These are phyloP conservation scores for Cantharis rufa DNA, from an alignment of 2,888 invertebrate genomes.

Conservation along the genomic window DNA sequence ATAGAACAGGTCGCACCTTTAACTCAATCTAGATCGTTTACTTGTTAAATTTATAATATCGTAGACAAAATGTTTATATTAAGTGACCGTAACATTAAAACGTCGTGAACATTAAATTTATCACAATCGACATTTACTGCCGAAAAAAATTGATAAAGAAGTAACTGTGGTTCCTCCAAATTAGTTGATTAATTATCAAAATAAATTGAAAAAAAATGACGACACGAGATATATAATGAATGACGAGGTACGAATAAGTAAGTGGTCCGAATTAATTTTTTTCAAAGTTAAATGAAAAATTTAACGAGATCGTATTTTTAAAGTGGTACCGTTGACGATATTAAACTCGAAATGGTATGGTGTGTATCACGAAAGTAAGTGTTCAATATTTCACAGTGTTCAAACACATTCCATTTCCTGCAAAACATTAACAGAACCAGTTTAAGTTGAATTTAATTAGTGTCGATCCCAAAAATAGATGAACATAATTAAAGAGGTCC, in stretches of 20 bases:
- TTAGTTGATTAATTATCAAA: background rate
- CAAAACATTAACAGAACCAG: slow-evolving; percentile 25
- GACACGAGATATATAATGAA: background rate
- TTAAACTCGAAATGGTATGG: slow-evolving; percentile 24
- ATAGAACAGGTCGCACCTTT: slow-evolving; percentile 17
- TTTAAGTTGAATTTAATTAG: slow-evolving; percentile 31
- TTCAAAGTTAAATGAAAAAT: background rate
- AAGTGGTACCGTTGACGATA: slow-evolving; percentile 11
- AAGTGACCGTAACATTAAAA: background rate
- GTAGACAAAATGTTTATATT: background rate
- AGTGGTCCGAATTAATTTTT: background rate
- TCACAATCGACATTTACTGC: background rate
- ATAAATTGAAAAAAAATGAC: background rate
- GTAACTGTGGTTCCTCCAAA: background rate
- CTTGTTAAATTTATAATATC: slow-evolving; percentile 7
- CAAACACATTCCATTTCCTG: slow-evolving; percentile 29
- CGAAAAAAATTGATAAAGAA: background rate
- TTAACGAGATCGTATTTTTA: background rate
- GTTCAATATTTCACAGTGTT: slow-evolving; percentile 28
- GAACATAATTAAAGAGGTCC: slow-evolving; percentile 31
- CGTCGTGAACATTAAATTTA: background rate
- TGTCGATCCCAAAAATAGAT: slow-evolving; percentile 33
- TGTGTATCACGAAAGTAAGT: slow-evolving; percentile 17
- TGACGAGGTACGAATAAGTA: background rate
- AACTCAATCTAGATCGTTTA: slow-evolving; percentile 14